These are phyloP conservation scores for Conus ventricosus DNA, from an alignment of 1,140 invertebrate species.

Conservation along the genomic window DNA sequence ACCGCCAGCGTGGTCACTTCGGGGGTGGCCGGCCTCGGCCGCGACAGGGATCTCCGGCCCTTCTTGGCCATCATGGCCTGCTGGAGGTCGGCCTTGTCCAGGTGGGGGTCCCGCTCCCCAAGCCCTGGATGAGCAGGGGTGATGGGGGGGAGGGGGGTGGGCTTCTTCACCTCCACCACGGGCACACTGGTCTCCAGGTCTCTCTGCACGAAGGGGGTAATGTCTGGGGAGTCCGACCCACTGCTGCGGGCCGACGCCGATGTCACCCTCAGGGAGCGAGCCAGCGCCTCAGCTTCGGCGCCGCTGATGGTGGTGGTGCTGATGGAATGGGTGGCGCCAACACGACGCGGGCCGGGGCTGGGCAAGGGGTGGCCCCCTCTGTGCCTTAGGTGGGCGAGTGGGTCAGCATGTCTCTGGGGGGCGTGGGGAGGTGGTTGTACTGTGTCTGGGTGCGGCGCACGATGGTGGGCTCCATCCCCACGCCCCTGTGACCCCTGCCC, in stretches of 20 bases:
- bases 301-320: slow-evolving; percentile 22
- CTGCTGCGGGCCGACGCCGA: slow-evolving; percentile 43
- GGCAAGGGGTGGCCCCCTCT: neutral
- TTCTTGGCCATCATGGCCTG: slow-evolving; percentile 26
- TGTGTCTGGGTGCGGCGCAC: slow-evolving; percentile 44
- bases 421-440: slow-evolving; percentile 40
- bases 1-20: slow-evolving; percentile 62
- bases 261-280: slow-evolving; percentile 23
- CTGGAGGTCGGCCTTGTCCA: neutral
- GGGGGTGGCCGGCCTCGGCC: slow-evolving; percentile 40
- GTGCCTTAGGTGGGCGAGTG: slow-evolving; percentile 37
- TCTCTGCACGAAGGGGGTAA: slow-evolving; percentile 53
- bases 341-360: neutral
- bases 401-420: slow-evolving; percentile 39
- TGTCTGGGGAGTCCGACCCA: slow-evolving; percentile 58
- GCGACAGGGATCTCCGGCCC: slow-evolving; percentile 37
- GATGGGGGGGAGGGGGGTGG: slow-evolving; percentile 58
- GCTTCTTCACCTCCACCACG: slow-evolving; percentile 47
- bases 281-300: slow-evolving; percentile 1
- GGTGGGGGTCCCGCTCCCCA: slow-evolving; percentile 33
- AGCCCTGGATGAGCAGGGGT: slow-evolving; percentile 34
- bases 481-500: neutral
- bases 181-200: slow-evolving; percentile 29
- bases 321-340: slow-evolving; percentile 8
- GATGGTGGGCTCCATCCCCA: slow-evolving; percentile 37